Base-by-base conservation (phyloP, 2,888 invertebrate genomes). In the Noctua comes region DNA sequence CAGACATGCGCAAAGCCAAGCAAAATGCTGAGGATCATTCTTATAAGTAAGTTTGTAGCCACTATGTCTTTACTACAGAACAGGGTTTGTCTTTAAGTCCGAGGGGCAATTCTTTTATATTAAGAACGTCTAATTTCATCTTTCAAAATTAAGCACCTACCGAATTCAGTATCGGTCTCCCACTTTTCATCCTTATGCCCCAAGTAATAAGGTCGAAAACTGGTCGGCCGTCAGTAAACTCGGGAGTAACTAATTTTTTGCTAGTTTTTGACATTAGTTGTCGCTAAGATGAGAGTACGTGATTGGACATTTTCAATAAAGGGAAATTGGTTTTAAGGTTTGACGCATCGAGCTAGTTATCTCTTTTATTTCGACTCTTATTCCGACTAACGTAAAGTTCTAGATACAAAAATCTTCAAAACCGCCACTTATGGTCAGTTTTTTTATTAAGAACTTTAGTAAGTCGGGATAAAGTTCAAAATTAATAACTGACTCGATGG, bases 1-100 rank as follows among this genome's bases (percentile, higher is more conserved):
- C 97, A 8, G 97, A 97, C 83, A 96, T 97, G 90, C 95, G 97
- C 84, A 97, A 97, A 76, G 97, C 97, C 74, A 97, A 97, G 87
- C 97, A 97, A 84, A 97, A 94, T 87, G 97, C 97, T 1, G 97
- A 97, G 88, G 97, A 97, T 68, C 97, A 97, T 88, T 94, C 97
- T 70, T 94, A 95, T 89, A 97, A 97, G 97, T 97, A 94, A 97
- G 96, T 91, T 84, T 79, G 40, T 81, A 69, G 27, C 31, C 11
- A 57, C 13, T 66, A 40, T 13, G 40, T 24, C 13, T 68, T 68
- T 68, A 51, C 40, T 51, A 73, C 21, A 48, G n/a, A 48, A 68
- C 16, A 21, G 7, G 36, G n/a, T 13, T 21, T 27, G n/a, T 48
- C n/a, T 64, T 62, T 24, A 64, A 10, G 21, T 1, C 10, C 21